Conservation (phyloP, 35 echinoderm and acorn worm genomes). For the Apostichopus parvimensis region DNA sequence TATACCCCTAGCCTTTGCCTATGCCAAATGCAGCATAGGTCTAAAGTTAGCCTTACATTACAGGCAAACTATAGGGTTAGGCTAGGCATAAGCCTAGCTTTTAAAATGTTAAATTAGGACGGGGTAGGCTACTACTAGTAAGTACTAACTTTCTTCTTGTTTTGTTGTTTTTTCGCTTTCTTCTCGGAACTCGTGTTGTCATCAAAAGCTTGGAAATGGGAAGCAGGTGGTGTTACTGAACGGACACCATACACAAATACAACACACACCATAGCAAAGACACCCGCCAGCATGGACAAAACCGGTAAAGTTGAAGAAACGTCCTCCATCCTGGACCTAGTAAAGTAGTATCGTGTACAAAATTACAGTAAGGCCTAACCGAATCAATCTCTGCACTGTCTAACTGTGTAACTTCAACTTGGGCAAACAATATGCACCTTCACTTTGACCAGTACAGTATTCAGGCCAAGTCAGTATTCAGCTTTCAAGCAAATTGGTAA, state of each 20-base stretch:
- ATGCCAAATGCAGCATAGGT: no score
- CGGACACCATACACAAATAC: conserved; percentile 36
- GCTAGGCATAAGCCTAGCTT: no score
- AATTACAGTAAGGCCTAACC: neutral
- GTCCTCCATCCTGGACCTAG: conserved; percentile 20
- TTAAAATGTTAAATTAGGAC: no score
- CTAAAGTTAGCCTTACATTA: no score
- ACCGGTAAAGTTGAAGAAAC: conserved; percentile 20
- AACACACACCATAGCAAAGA: conserved; percentile 18
- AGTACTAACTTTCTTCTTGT: neutral
- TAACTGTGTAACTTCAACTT: no score
- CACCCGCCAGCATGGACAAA: conserved; percentile 8
- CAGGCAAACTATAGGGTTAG: no score
- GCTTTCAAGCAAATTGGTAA: no score
- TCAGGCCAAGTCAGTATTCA: no score
- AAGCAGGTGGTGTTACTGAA: conserved; percentile 37
- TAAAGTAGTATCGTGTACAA: neutral
- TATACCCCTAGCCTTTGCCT: no score
- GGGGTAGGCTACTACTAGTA: neutral
- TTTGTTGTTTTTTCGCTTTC: conserved; percentile 1
- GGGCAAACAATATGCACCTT: no score
- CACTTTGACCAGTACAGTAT: no score
- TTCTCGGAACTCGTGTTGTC: conserved; percentile 25
- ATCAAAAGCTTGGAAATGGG: conserved; percentile 27
- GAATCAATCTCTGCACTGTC: no score